A percentile compares a stretch with the other conserved stretches of the same genome.
Evolutionary conservation across 2,888 invertebrate genomes (phyloP).

Genomic region (Merodon equestris): DNA sequence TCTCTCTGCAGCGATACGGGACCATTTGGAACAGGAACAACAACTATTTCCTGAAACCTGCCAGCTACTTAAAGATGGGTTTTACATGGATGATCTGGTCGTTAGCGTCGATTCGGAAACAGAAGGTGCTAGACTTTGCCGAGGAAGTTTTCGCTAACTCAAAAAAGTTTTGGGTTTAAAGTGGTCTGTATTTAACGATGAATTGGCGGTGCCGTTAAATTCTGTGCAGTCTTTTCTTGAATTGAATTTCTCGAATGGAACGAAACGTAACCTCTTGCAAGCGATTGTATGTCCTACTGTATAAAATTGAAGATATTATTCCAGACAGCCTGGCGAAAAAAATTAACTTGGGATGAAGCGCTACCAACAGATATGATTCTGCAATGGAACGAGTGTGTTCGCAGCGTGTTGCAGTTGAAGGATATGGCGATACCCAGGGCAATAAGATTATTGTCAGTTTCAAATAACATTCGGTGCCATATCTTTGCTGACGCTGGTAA

Average conservation of each 20-base stretch:
- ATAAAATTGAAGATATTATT: conserved; percentile 25
- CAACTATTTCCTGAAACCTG: too few species aligned
- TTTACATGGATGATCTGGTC: too few species aligned
- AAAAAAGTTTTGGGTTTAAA: too few species aligned
- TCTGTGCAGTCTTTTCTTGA: too few species aligned
- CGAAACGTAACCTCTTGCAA: conserved; percentile 7
- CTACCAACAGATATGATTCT: conserved; percentile 1
- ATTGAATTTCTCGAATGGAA: neutral
- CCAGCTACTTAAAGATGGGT: too few species aligned
- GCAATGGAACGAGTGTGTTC: conserved; percentile 16
- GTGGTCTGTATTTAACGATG: conserved; percentile 2
- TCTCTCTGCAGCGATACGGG: too few species aligned
- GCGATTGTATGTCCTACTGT: conserved; percentile 10
- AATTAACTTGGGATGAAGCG: conserved; percentile 6
- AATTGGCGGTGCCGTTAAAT: too few species aligned
- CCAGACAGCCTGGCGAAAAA: conserved; percentile 5
- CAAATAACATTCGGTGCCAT: conserved; percentile 2
- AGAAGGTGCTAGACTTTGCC: neutral
- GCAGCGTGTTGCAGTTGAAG: neutral
- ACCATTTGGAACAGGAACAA: too few species aligned
- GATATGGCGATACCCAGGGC: conserved; percentile 15
- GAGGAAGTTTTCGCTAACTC: neutral
- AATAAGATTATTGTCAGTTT: neutral
- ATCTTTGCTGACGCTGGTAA: conserved; percentile 1
- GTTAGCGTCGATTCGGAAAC: too few species aligned